A percentile compares a stretch with the other conserved stretches of the same genome.
Conservation (phyloP, 1,140 invertebrate species). For the Sycobia sp. region DNA sequence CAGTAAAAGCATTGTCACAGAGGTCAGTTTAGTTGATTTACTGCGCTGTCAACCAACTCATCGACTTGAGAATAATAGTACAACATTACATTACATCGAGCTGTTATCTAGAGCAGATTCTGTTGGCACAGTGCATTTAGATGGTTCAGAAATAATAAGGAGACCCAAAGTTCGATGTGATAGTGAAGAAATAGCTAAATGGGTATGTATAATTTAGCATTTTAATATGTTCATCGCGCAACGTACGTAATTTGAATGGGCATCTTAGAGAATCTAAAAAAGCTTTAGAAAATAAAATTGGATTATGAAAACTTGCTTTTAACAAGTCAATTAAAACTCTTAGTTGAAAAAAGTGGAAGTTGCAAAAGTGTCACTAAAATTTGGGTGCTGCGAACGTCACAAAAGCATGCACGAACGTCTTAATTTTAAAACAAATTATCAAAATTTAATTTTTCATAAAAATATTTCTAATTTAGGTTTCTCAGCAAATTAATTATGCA, state of each 20-base stretch:
- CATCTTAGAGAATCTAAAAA: no score
- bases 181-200: conserved; percentile 75
- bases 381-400: no score
- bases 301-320: neutral
- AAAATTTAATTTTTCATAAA: conserved; percentile 1
- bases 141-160: conserved; percentile 64
- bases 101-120: conserved; percentile 70
- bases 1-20: conserved; percentile 57
- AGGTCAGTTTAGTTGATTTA: conserved; percentile 63
- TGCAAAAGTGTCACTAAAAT: no score
- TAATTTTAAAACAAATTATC: neutral
- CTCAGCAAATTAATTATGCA: conserved; percentile 82
- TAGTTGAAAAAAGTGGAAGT: no score
- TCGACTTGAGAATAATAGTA: conserved; percentile 60
- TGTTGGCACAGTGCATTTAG: conserved; percentile 53
- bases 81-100: conserved; percentile 74
- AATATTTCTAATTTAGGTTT: conserved; percentile 58
- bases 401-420: no score
- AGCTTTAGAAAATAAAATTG: no score
- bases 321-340: no score
- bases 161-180: conserved; percentile 85
- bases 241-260: no score
- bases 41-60: conserved; percentile 66
- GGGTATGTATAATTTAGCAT: conserved; percentile 65
- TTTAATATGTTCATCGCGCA: no score